A percentile compares a stretch with the other conserved stretches of the same genome.
These are phyloP conservation scores for Cheirogaleus major DNA, from an alignment of 2,797 vertebrate genomes.

Conservation along the genomic window DNA sequence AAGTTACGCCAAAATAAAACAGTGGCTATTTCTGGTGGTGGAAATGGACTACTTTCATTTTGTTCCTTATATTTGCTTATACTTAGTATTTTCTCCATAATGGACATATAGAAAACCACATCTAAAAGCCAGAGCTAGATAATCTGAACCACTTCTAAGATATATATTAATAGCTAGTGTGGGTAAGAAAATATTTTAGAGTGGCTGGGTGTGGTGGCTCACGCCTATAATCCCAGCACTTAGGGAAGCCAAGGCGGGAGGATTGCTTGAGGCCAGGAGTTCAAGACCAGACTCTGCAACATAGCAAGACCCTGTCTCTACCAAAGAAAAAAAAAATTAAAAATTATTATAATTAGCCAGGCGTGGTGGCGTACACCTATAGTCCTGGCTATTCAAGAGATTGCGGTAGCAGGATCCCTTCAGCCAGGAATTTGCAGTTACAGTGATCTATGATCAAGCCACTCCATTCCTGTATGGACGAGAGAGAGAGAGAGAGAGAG, in stretches of 20 bases:
- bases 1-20: not conserved
- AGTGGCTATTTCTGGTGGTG: not conserved
- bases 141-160: not conserved
- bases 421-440: not conserved
- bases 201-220: not conserved
- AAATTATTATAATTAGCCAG: not conserved
- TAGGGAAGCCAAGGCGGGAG: not conserved
- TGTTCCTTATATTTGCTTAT: not conserved
- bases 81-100: not conserved
- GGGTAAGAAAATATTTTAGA: not conserved
- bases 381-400: not conserved
- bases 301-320: not conserved
- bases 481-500: no score
- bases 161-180: not conserved
- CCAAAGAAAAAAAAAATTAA: not conserved
- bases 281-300: not conserved
- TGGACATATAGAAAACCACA: not conserved
- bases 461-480: no score
- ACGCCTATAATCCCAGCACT: not conserved
- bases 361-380: not conserved
- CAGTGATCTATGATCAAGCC: not conserved
- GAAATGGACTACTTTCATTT: not conserved
- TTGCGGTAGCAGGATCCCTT: not conserved
- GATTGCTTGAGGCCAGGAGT: not conserved
- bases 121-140: not conserved